phyloP scores from a whole-genome alignment of 2,888 invertebrate species.

The Drosophila mettleri region DNA sequence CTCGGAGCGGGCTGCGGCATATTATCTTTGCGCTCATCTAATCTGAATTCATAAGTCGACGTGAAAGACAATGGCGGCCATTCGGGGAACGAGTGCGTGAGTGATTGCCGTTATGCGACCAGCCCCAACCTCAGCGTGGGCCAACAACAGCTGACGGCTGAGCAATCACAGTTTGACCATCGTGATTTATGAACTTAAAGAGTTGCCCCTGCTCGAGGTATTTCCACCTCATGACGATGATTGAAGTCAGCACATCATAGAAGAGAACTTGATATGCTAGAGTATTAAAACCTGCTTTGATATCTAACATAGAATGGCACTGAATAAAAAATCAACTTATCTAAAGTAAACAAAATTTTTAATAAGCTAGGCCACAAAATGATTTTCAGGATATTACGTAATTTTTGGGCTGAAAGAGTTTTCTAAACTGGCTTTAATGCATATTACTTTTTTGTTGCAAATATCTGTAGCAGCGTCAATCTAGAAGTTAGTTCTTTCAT shows the following conservation, averaged over 20 bases:
- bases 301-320: too few species aligned
- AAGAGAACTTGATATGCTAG: not conserved
- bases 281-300: not conserved
- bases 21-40: slow-evolving; percentile 53
- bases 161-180: slow-evolving; percentile 43
- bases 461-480: too few species aligned
- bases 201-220: not conserved
- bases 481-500: too few species aligned
- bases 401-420: not conserved
- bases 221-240: not conserved
- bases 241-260: not conserved
- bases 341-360: not conserved
- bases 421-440: not conserved
- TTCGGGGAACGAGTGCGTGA: slow-evolving; percentile 53
- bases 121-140: slow-evolving; percentile 19
- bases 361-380: too few species aligned
- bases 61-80: slow-evolving; percentile 52
- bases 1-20: not conserved
- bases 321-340: not conserved
- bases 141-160: slow-evolving; percentile 43
- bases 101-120: slow-evolving; percentile 69
- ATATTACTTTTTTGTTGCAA: too few species aligned
- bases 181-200: slow-evolving; percentile 49
- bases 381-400: too few species aligned
- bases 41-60: slow-evolving; percentile 66